phyloP scores from a whole-genome alignment of 2,113 vertebrate species.

The Hippocampus abdominalis region DNA sequence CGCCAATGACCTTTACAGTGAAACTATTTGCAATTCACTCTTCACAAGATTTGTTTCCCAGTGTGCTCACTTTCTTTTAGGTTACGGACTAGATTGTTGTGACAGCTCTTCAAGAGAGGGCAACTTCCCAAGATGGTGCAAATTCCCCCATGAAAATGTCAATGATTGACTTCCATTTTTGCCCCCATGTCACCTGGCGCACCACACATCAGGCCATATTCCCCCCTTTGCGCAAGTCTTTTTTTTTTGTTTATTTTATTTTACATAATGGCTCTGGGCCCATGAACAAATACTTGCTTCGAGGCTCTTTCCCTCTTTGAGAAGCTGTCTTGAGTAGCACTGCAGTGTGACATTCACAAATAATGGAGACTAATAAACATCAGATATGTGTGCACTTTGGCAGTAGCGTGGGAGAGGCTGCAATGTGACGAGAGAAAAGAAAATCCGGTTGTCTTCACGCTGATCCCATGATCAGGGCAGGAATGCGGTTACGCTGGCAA shows the following conservation, averaged over 20 bases:
- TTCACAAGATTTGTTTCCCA: background rate
- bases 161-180: too few relatives aligned
- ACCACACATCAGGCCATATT: too few relatives aligned
- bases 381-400: conserved; percentile 32
- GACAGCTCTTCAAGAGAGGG: too few relatives aligned
- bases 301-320: background rate
- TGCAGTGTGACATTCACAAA: conserved; percentile 1
- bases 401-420: conserved; percentile 17
- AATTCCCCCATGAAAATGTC: too few relatives aligned
- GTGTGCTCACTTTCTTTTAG: background rate
- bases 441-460: conserved; percentile 9
- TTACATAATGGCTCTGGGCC: too few relatives aligned
- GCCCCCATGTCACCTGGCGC: too few relatives aligned
- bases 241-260: too few relatives aligned
- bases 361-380: background rate
- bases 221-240: too few relatives aligned
- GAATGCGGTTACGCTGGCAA: conserved; percentile 24
- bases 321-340: background rate
- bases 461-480: conserved; percentile 45
- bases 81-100: too few relatives aligned
- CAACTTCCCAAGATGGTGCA: too few relatives aligned
- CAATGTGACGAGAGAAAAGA: conserved; percentile 20
- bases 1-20: background rate
- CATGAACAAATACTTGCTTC: too few relatives aligned
- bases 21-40: background rate